Evolutionary conservation across 2,113 vertebrate genomes (phyloP).

Genomic region (Halcyon malimbica): DNA sequence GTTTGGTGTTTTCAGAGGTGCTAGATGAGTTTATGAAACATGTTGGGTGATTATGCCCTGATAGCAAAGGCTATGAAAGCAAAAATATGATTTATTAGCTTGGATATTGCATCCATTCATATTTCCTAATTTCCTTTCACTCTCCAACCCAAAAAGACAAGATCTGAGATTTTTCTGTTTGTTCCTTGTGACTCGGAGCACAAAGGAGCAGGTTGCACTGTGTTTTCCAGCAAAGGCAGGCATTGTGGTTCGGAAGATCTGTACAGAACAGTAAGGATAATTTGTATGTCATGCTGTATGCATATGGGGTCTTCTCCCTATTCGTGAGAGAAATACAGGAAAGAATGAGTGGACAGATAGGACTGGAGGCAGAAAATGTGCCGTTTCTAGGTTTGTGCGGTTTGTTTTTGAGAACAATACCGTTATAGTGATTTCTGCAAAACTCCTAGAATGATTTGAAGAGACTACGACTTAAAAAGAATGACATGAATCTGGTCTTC

Average conservation of each 20-base stretch:
- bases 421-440: background rate
- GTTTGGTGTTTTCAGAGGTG: background rate
- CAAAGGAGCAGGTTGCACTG: background rate
- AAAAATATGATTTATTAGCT: background rate
- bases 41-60: background rate
- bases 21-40: background rate
- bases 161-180: conserved; percentile 23
- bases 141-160: background rate
- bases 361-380: background rate
- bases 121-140: conserved; percentile 32
- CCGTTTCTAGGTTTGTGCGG: background rate
- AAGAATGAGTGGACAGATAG: background rate
- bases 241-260: background rate
- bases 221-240: background rate
- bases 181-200: background rate
- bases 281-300: background rate
- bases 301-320: background rate
- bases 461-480: background rate
- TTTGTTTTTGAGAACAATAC: background rate
- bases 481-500: background rate
- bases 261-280: background rate
- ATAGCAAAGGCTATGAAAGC: background rate
- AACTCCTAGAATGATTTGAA: background rate
- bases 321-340: background rate
- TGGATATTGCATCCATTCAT: background rate